Evolutionary conservation across 2,797 vertebrate species (phyloP).

Genomic region (Crenichthys baileyi): DNA sequence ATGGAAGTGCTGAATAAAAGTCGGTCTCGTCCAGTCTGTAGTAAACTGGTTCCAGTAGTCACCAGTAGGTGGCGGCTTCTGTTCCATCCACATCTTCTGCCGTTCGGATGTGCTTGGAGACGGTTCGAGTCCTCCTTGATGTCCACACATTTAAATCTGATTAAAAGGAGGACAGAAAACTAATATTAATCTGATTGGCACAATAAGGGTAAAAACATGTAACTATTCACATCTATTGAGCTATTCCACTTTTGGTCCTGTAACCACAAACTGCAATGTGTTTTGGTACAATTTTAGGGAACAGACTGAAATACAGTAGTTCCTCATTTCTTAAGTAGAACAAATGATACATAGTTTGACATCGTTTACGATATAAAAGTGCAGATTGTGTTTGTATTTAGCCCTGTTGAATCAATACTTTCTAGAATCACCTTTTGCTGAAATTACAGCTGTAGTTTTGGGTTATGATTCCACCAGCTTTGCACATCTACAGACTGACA

Average conservation of each 20-base stretch:
- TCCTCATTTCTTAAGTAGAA: too few relatives aligned
- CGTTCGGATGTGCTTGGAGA: constrained; percentile 10
- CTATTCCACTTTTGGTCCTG: neutral
- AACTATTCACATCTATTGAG: neutral
- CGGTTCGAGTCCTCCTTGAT: neutral
- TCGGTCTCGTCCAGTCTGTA: constrained; percentile 14
- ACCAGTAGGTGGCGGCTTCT: constrained; percentile 9
- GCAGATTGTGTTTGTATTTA: too few relatives aligned
- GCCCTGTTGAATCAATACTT: neutral
- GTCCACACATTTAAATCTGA: constrained; percentile 3
- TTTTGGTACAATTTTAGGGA: too few relatives aligned
- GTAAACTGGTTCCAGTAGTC: constrained; percentile 19
- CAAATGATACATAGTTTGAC: too few relatives aligned
- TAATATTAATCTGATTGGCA: neutral
- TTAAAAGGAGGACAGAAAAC: constrained; percentile 11
- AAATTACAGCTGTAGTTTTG: neutral
- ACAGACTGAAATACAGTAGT: too few relatives aligned
- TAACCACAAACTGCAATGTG: too few relatives aligned
- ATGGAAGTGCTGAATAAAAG: constrained; percentile 13
- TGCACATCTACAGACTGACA: neutral
- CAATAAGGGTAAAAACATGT: neutral
- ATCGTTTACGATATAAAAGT: too few relatives aligned
- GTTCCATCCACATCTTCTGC: neutral
- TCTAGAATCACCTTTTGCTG: neutral
- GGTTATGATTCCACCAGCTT: neutral